Evolutionary conservation across 2,113 vertebrate species (phyloP), one percentile per base, ranked within the genome.

Genomic region (Ascaphus truei): DNA sequence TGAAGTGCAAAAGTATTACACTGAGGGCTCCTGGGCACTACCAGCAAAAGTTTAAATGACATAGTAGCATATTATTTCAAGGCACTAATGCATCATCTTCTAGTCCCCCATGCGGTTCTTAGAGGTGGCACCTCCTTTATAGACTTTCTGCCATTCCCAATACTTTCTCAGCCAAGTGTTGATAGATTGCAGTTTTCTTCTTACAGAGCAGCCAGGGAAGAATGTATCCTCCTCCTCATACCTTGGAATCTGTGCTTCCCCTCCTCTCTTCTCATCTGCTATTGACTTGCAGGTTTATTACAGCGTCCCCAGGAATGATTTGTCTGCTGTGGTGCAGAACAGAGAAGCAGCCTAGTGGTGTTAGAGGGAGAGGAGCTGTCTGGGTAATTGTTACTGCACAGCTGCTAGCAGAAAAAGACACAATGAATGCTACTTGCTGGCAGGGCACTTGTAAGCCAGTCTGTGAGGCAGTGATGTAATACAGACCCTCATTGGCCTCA

Each of bases 351-450:
- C 3, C 51, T n/a, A n/a, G n/a, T n/a, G n/a, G n/a, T n/a, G n/a
- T n/a, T n/a, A n/a, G n/a, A n/a, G 45, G 37, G n/a, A 57, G 47
- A 11, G 8, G 10, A n/a, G 16, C 27, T 57, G 52, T 45, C 64
- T 68, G 64, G n/a, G n/a, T n/a, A n/a, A n/a, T n/a, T n/a, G 8
- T 57, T 56, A 45, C 37, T 47, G 64, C 52, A 57, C 18, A 23
- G 37, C 36, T 57, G 37, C 39, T 34, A 47, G n/a, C 29, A 33
- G 12, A 4, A 8, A 10, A 39, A 36, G 33, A 57, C 39, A 68
- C 52, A 68, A 57, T 56, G 22, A 10, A 7, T 33, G 18, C 27
- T 31, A 12, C 16, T 34, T 26, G 39, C 52, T 45, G 39, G 51
- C 51, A 67, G 18, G 15, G 16, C 37, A 16, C 22, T 43, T 55